Base-by-base conservation (phyloP, 1,140 invertebrate species). In the Stegodyphus mimosarum region DNA sequence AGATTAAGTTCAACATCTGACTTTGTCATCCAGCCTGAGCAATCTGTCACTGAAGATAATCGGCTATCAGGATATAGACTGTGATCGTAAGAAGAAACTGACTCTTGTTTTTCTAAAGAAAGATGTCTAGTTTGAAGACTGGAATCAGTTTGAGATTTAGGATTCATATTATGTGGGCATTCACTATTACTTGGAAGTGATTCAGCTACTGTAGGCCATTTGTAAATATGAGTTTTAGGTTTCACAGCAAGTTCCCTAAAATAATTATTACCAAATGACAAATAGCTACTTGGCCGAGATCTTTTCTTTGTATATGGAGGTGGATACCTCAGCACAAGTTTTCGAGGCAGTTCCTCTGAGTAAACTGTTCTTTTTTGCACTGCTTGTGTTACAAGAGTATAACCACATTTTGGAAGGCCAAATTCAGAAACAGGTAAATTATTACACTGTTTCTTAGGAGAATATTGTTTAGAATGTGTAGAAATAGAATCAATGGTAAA, bases 51-150 rank as follows among this genome's bases (percentile, higher is more conserved):
- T 18, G 79, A 81, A 6, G 79, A 81, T 60, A 81, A 73, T 6
- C 18, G 67, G 15, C 79, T 81, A 53, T 81, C 70, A 18, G 67
- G 51, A 52, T 71, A 81, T 10, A 71, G 66, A 52, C 67, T 71
- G 17, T 73, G 79, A 64, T 81, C 79, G 73, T 52, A 81, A 15
- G 79, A 81, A 7, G 79, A 81, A 73, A 81, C 60, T 1, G 79
- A 81, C 64, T 81, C 79, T 66, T 81, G 79, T 52, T 81, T 81
- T 73, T 81, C 79, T 3, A 81, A 15, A 7, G 79, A 81, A 64
- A 81, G 70, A 73, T 81, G 79, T 64, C 79, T 72, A 17, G 79
- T 81, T 81, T 81, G 79, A 64, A 81, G 79, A 60, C 53, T 81
- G 6, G 53, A 73, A 7, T 67, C 64, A 72, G 64, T 72, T 49